Conservation (phyloP, 2,888 invertebrate species). For the Spicauda simplicius region DNA sequence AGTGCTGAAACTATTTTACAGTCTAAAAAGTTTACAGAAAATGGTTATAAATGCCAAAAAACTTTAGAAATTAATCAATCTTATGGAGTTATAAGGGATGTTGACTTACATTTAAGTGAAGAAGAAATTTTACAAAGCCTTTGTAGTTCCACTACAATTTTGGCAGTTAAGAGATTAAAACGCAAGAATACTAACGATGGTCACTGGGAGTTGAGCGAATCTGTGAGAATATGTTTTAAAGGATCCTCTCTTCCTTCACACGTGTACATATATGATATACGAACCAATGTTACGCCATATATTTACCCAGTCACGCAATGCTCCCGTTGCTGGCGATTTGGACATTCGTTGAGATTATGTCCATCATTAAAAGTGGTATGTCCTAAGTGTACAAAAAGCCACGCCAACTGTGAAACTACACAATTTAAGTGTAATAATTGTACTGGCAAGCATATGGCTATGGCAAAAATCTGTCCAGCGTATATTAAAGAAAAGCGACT, state of each 20-base stretch:
- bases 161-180: constrained; percentile 24
- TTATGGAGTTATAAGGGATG: constrained; percentile 24
- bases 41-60: constrained; percentile 18
- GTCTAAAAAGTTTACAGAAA: constrained; percentile 8
- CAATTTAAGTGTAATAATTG: constrained; percentile 17
- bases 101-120: constrained; percentile 14
- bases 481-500: constrained; percentile 11
- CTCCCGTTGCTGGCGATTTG: constrained; percentile 17
- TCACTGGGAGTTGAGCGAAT: constrained; percentile 40
- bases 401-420: constrained; percentile 14
- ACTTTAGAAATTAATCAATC: constrained; percentile 9
- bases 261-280: constrained; percentile 12
- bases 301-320: constrained; percentile 17
- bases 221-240: too few relatives aligned
- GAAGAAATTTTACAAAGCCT: constrained; percentile 16
- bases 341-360: constrained; percentile 40
- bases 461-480: constrained; percentile 15
- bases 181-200: constrained; percentile 25
- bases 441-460: constrained; percentile 10
- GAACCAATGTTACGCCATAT: neutral
- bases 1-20: constrained; percentile 10
- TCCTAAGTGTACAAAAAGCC: constrained; percentile 14
- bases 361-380: constrained; percentile 37
- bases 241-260: too few relatives aligned
- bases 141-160: neutral